Evolutionary conservation across 2,888 invertebrate species (phyloP), one percentile per base, ranked within the genome.

Genomic region (Euproctis similis): DNA sequence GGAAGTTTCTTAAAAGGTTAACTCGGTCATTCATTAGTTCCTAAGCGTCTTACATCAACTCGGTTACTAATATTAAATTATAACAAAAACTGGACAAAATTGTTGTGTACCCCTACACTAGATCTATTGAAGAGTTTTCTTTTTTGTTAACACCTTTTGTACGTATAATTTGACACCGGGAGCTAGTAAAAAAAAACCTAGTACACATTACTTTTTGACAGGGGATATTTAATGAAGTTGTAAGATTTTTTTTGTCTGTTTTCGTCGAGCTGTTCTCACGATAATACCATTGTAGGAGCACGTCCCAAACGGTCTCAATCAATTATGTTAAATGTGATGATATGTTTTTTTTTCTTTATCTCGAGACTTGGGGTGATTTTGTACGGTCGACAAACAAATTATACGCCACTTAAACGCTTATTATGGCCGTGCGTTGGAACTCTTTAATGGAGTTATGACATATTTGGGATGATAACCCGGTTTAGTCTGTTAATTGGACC

Each of bases 71-170:
- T n/a, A n/a, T n/a, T n/a, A n/a, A n/a, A 20, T 29, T 26, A 18
- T 34, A 32, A 44, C 39, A 14, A 2, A n/a, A 8, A 33, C 25
- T 64, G 69, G 64, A 65, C 42, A 53, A 70, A 77, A 77, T 46
- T 42, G 78, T 82, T 77, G 54, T 24, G 39, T 31, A 60, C 61
- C 68, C 64, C 77, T 66, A 44, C 38, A 24, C 55, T 59, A 61
- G 61, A 61, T 57, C 54, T 39, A 63, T 68, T 47, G 57, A 24
- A 26, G 58, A 60, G 47, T 61, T 44, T 59, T 69, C 68, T 81
- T 80, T 82, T 84, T 78, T 72, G 76, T 82, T 81, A 73, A 82
- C 84, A 82, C 82, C 82, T 82, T 80, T 81, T 80, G 77, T 77
- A 74, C 65, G 67, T 76, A 80, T 81, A 81, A 82, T 82, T 81